A percentile compares a stretch with the other conserved stretches of the same genome.
These are phyloP conservation scores for Proales similis DNA, from an alignment of 1,140 invertebrate genomes.

Conservation along the genomic window DNA sequence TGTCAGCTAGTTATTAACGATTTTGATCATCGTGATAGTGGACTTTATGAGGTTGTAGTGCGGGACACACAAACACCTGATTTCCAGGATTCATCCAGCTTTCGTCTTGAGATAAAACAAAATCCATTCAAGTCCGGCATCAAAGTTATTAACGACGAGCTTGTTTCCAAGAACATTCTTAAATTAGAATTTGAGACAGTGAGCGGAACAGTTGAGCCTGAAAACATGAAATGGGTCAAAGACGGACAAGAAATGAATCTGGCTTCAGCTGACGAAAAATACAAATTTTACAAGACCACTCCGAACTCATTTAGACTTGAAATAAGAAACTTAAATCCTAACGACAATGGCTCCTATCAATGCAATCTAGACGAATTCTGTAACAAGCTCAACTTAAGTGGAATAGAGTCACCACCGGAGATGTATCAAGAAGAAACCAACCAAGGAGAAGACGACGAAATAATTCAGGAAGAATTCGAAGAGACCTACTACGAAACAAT, in stretches of 20 bases:
- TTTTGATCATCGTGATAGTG: conserved; percentile 26
- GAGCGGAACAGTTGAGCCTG: background rate
- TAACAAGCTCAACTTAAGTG: conserved; percentile 13
- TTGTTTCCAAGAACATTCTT: background rate
- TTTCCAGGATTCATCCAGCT: conserved; percentile 1
- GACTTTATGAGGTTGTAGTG: conserved; percentile 6
- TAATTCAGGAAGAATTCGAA: too few species aligned
- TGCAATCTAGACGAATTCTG: conserved; percentile 29
- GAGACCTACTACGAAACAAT: too few species aligned
- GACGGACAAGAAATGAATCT: background rate
- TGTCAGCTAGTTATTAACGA: conserved; percentile 33
- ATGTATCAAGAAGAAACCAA: too few species aligned
- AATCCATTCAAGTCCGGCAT: conserved; percentile 33
- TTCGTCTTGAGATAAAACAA: conserved; percentile 31
- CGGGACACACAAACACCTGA: conserved; percentile 7
- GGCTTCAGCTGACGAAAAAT: background rate
- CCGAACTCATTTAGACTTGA: background rate
- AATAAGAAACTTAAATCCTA: conserved; percentile 2
- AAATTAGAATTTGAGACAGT: conserved; percentile 34
- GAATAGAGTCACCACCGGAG: too few species aligned
- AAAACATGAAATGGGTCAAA: conserved; percentile 11
- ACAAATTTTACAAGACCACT: background rate
- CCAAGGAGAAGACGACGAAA: too few species aligned
- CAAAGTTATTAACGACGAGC: conserved; percentile 1
- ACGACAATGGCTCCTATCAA: conserved; percentile 18